These are phyloP conservation scores for Dreissena polymorpha DNA, from an alignment of 1,140 invertebrate species.

Conservation along the genomic window DNA sequence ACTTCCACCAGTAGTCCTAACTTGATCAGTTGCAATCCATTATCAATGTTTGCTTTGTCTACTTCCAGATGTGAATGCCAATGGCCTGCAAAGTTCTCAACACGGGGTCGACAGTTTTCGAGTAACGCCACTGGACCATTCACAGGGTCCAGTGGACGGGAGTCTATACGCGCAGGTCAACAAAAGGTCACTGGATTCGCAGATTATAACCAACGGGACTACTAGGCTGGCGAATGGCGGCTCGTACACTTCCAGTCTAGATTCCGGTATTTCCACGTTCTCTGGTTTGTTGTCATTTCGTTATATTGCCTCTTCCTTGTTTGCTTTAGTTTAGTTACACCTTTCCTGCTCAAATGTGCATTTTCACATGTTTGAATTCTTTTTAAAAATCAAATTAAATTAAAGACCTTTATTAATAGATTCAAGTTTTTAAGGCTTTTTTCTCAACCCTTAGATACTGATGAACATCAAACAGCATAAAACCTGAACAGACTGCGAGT, in stretches of 20 bases:
- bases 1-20: no score
- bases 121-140: constrained; percentile 80
- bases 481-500: no score
- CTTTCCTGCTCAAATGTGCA: no score
- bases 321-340: background rate
- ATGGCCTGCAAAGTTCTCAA: constrained; percentile 47
- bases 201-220: constrained; percentile 50
- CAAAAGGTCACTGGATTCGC: constrained; percentile 66
- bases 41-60: background rate
- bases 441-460: no score
- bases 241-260: constrained; percentile 68
- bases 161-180: constrained; percentile 89
- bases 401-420: no score
- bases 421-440: no score
- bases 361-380: no score
- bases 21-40: no score
- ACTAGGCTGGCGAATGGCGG: constrained; percentile 61
- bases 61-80: constrained; percentile 62
- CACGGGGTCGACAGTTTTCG: constrained; percentile 57
- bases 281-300: constrained; percentile 59
- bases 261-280: constrained; percentile 71
- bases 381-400: no score
- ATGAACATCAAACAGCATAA: no score
- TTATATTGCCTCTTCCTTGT: constrained; percentile 48
- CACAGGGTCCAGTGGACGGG: constrained; percentile 91